A percentile compares a stretch with the other conserved stretches of the same genome.
Conservation (phyloP, 1,140 invertebrate species). For the Meloidogyne hapla region DNA sequence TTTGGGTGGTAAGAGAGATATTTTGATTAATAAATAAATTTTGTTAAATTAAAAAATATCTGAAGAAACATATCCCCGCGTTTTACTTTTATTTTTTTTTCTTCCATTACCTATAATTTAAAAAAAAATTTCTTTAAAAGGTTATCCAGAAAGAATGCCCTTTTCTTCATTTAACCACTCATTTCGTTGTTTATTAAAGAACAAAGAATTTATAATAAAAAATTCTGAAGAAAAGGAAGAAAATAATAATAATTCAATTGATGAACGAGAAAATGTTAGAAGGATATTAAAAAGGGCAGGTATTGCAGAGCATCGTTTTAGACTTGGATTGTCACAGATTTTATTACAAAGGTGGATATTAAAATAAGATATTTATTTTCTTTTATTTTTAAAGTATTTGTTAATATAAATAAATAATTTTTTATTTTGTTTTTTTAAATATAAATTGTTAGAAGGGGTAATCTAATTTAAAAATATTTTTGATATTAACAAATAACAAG, state of each 20-base stretch:
- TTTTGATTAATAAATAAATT: not conserved
- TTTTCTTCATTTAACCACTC: not conserved
- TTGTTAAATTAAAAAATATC: too few relatives aligned
- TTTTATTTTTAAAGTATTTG: too few relatives aligned
- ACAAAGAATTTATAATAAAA: not conserved
- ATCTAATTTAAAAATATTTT: too few relatives aligned
- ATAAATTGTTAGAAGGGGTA: too few relatives aligned
- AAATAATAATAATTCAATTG: not conserved
- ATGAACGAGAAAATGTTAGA: not conserved
- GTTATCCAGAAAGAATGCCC: not conserved
- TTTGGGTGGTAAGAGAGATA: not conserved
- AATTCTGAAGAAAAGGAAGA: not conserved
- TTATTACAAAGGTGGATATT: not conserved
- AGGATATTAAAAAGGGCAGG: slow-evolving; percentile 6
- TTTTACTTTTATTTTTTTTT: too few relatives aligned
- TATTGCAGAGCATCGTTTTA: slow-evolving; percentile 12
- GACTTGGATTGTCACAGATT: slow-evolving; percentile 11
- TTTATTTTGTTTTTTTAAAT: too few relatives aligned
- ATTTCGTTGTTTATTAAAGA: not conserved
- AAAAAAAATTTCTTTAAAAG: not conserved
- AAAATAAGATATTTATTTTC: too few relatives aligned
- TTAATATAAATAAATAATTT: too few relatives aligned
- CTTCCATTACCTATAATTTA: not conserved
- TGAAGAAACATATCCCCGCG: too few relatives aligned
- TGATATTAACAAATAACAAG: too few relatives aligned